Evolutionary conservation across 2,888 invertebrate genomes (phyloP).

Genomic region (Sycophila texana): DNA sequence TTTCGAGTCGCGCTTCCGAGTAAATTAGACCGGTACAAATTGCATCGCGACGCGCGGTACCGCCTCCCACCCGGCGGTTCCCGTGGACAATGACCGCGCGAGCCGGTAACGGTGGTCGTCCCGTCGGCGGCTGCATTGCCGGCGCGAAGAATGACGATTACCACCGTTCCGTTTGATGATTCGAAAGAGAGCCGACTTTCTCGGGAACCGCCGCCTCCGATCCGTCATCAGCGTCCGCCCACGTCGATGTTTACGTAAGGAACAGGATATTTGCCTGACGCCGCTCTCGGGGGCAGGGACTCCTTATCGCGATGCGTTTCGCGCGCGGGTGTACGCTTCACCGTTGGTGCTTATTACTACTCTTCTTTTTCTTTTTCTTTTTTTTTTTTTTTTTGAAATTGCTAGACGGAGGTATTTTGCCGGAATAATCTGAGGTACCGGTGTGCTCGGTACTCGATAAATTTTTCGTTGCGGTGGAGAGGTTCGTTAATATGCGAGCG

Average conservation of each 20-base stretch:
- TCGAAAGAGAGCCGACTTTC: neutral
- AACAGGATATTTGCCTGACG: neutral
- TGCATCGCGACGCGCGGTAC: neutral
- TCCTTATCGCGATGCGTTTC: too few relatives aligned
- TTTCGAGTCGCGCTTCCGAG: constrained; percentile 31
- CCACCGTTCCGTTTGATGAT: constrained; percentile 38
- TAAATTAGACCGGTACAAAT: constrained; percentile 42
- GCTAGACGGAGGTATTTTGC: too few relatives aligned
- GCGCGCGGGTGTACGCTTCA: neutral
- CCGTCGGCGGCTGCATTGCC: neutral
- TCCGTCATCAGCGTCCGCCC: neutral
- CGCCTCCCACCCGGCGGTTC: constrained; percentile 1
- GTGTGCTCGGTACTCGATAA: too few relatives aligned
- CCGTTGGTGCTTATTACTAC: neutral
- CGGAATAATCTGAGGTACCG: neutral
- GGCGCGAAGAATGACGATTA: constrained; percentile 22
- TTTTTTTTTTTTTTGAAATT: neutral
- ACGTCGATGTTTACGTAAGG: constrained; percentile 24
- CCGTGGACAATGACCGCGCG: constrained; percentile 39
- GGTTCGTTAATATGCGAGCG: neutral
- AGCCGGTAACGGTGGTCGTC: constrained; percentile 21
- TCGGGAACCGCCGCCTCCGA: constrained; percentile 10
- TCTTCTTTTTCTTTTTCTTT: neutral
- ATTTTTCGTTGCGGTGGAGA: neutral
- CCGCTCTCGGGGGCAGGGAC: neutral